Percentiles rank a stretch among this genome's conserved stretches.
phyloP scores from a whole-genome alignment of 1,140 invertebrate genomes.

The Planococcus citri region DNA sequence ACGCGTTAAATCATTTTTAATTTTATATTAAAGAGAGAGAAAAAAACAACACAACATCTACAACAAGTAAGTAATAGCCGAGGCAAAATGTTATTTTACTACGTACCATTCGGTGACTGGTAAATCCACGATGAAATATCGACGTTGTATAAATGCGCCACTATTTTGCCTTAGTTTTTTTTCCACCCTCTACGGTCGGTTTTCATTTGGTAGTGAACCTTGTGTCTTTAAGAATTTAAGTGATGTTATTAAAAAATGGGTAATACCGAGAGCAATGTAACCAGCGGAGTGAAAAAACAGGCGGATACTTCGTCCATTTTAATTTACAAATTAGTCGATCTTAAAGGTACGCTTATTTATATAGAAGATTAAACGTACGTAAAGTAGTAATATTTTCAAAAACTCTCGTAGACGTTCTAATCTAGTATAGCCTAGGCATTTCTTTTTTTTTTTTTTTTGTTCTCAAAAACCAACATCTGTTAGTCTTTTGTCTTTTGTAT shows the following conservation, averaged over 20 bases:
- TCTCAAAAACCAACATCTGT: no score
- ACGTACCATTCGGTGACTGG: slow-evolving; percentile 16
- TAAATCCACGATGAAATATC: slow-evolving; percentile 10
- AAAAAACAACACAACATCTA: neutral
- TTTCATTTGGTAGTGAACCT: no score
- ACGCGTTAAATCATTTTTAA: neutral
- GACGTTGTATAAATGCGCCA: neutral
- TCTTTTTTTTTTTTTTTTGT: no score
- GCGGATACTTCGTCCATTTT: slow-evolving; percentile 65
- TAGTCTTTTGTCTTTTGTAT: no score
- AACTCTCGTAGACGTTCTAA: no score
- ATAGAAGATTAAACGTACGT: no score
- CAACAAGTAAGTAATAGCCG: neutral
- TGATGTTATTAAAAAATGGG: slow-evolving; percentile 47
- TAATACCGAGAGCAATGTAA: slow-evolving; percentile 84
- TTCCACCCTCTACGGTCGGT: neutral
- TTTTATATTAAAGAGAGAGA: neutral
- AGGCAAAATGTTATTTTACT: neutral
- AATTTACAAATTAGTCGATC: slow-evolving; percentile 70
- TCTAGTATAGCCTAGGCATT: no score
- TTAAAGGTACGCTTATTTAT: slow-evolving; percentile 53
- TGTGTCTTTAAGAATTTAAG: slow-evolving; percentile 6
- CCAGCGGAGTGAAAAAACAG: slow-evolving; percentile 82
- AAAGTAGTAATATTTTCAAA: no score
- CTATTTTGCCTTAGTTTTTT: neutral